Evolutionary conservation across 2,797 vertebrate genomes (phyloP).

Genomic region (Huso huso): DNA sequence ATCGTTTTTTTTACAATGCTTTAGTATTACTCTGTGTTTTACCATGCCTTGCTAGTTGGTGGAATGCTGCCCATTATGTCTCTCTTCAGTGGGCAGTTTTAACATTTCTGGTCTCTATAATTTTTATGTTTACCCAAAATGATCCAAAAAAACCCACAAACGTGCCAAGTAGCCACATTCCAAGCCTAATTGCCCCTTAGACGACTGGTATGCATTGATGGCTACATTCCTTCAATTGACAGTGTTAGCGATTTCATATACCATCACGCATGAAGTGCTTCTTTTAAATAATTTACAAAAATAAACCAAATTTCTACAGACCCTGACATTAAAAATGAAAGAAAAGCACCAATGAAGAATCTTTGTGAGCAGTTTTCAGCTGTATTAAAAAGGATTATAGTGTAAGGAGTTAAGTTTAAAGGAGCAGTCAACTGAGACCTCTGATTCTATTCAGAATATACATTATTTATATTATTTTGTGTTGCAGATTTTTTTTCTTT

Average conservation of each 20-base stretch:
- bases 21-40: no score
- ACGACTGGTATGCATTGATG: constrained; percentile 20
- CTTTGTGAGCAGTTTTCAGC: neutral
- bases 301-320: neutral
- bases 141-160: constrained; percentile 8
- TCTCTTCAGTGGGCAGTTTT: no score
- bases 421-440: no score
- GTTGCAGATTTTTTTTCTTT: constrained; percentile 20
- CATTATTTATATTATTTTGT: no score
- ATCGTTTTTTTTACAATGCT: no score
- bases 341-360: neutral
- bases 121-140: constrained; percentile 16
- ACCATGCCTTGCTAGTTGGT: no score
- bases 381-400: no score
- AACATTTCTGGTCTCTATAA: neutral
- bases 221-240: neutral
- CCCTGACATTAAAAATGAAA: neutral
- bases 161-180: constrained; percentile 2
- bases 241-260: neutral
- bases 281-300: constrained; percentile 5
- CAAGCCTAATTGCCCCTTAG: constrained; percentile 17
- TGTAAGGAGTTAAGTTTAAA: no score
- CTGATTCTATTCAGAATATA: no score
- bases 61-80: no score
- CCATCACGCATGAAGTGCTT: neutral